Conservation (phyloP, 23 tunicate genomes). For the Clavelina lepadiformis region DNA sequence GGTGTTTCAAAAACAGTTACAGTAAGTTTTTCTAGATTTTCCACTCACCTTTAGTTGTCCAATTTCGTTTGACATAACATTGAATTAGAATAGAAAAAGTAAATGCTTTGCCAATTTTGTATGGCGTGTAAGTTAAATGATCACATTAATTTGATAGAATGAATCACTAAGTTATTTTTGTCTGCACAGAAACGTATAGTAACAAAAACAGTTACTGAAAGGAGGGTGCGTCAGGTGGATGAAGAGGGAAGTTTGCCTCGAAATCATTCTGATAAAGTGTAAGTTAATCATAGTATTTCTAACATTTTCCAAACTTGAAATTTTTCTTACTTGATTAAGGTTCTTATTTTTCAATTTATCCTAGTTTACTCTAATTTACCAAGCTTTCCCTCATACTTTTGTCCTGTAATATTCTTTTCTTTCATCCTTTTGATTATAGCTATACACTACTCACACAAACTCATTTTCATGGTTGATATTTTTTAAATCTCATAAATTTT, state of each 20-base stretch:
- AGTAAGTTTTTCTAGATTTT: slow-evolving; percentile 19
- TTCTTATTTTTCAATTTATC: too few species aligned
- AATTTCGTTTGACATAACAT: background rate
- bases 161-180: background rate
- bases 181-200: slow-evolving; percentile 68
- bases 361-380: too few species aligned
- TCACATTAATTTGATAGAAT: background rate
- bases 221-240: slow-evolving; percentile 43
- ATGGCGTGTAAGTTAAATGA: too few species aligned
- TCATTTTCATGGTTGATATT: too few species aligned
- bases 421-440: too few species aligned
- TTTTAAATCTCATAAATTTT: too few species aligned
- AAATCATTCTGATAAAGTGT: slow-evolving; percentile 19
- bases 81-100: background rate
- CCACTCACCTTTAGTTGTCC: background rate
- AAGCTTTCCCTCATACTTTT: too few species aligned
- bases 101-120: background rate
- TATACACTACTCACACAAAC: too few species aligned
- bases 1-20: slow-evolving; percentile 87
- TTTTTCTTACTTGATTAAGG: too few species aligned
- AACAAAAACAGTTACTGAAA: slow-evolving; percentile 84
- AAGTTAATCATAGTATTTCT: too few species aligned
- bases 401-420: too few species aligned
- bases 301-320: too few species aligned
- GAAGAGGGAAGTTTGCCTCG: slow-evolving; percentile 38